Evolutionary conservation across 1,140 invertebrate species (phyloP).

Genomic region (Drosophila dunni): DNA sequence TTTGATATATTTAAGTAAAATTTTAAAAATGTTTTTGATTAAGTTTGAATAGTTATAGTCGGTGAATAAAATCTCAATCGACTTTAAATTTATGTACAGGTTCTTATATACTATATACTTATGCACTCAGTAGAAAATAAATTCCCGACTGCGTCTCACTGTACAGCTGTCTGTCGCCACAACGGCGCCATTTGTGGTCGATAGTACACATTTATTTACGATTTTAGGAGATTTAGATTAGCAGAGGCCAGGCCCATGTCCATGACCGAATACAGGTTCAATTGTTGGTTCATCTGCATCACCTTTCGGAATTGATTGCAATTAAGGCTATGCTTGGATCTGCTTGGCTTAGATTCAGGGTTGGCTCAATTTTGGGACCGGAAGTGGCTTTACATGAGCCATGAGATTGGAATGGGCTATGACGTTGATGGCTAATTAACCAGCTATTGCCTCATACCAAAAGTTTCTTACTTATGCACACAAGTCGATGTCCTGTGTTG

Average conservation of each 20-base stretch:
- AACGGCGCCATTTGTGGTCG: slow-evolving; percentile 9
- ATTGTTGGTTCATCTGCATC: background rate
- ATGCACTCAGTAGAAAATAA: too few relatives aligned
- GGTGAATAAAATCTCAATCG: too few relatives aligned
- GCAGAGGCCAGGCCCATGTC: background rate
- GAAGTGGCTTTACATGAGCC: slow-evolving; percentile 16
- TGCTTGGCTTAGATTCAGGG: background rate
- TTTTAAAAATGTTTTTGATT: too few relatives aligned
- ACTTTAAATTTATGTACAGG: too few relatives aligned
- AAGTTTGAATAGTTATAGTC: too few relatives aligned
- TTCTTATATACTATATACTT: too few relatives aligned
- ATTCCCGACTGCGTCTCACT: too few relatives aligned
- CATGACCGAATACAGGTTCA: background rate
- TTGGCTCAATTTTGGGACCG: background rate
- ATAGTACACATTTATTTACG: slow-evolving; percentile 36
- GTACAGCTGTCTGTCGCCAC: background rate
- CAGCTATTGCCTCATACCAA: slow-evolving; percentile 17
- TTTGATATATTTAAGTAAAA: too few relatives aligned
- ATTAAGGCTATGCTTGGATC: slow-evolving; percentile 31
- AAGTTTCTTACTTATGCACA: slow-evolving; percentile 2
- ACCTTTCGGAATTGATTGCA: slow-evolving; percentile 26
- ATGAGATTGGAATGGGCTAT: background rate
- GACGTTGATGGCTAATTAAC: slow-evolving; percentile 36
- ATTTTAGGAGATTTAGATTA: slow-evolving; percentile 45
- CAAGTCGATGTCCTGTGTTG: slow-evolving; percentile 5